Conservation (phyloP, 30 jellyfish, hydroid and myxozoan species). For the Pelagia noctiluca region DNA sequence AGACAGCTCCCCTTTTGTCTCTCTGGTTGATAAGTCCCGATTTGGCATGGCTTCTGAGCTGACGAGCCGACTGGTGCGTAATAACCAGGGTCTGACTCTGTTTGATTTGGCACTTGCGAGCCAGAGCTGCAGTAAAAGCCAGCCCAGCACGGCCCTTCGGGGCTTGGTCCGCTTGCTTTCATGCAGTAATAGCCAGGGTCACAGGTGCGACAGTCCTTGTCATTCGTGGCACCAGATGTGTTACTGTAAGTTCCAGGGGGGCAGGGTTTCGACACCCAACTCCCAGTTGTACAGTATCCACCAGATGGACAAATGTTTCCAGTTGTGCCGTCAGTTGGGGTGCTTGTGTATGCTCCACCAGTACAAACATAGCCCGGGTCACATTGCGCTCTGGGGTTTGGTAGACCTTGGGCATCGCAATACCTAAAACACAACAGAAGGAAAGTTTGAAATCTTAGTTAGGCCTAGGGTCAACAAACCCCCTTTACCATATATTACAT, state of each 20-base stretch:
- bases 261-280: slow-evolving; percentile 85
- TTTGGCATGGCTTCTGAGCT: slow-evolving; percentile 94
- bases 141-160: slow-evolving; percentile 99
- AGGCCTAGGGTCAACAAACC: too few relatives aligned
- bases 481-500: too few relatives aligned
- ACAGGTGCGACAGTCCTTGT: slow-evolving; percentile 96
- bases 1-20: slow-evolving; percentile 83
- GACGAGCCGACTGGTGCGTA: slow-evolving; percentile 97
- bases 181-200: slow-evolving; percentile 97
- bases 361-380: slow-evolving; percentile 98
- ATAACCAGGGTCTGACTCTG: slow-evolving; percentile 88
- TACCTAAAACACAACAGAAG: slow-evolving; percentile 81
- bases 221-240: slow-evolving; percentile 97
- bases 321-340: slow-evolving; percentile 97
- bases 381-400: slow-evolving; percentile 98
- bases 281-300: slow-evolving; percentile 96
- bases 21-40: slow-evolving; percentile 95
- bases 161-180: slow-evolving; percentile 99
- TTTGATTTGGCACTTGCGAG: slow-evolving; percentile 79
- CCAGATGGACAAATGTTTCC: slow-evolving; percentile 99
- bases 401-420: slow-evolving; percentile 98
- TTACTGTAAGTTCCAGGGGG: slow-evolving; percentile 99
- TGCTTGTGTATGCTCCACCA: slow-evolving; percentile 98
- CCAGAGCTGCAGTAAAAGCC: slow-evolving; percentile 97
- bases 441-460: too few relatives aligned